Evolutionary conservation across 1,140 invertebrate genomes (phyloP).

Genomic region (Grapholita molesta): DNA sequence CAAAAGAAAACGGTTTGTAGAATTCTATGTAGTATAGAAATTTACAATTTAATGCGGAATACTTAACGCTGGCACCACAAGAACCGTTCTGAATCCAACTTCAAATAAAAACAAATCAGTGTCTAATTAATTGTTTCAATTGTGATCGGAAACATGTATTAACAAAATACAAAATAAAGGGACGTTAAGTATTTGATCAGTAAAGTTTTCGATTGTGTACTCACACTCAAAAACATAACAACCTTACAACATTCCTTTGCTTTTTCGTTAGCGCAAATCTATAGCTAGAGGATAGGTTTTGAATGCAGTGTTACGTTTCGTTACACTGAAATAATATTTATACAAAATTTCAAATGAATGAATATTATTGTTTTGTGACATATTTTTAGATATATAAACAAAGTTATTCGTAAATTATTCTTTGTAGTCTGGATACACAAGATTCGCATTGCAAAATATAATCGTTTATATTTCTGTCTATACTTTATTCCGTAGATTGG

Average conservation of each 20-base stretch:
- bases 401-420: too few relatives aligned
- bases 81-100: neutral
- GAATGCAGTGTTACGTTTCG: neutral
- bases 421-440: neutral
- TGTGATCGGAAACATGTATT: too few relatives aligned
- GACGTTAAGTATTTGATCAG: too few relatives aligned
- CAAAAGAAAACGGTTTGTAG: too few relatives aligned
- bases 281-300: neutral
- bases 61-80: neutral
- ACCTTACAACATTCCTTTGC: too few relatives aligned
- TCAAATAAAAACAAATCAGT: neutral
- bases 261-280: neutral
- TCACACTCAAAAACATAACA: too few relatives aligned
- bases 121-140: neutral
- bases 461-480: neutral
- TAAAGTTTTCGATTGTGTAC: too few relatives aligned
- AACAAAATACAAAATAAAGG: too few relatives aligned
- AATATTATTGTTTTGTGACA: neutral
- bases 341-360: neutral
- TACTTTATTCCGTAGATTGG: slow-evolving; percentile 27
- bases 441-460: neutral
- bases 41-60: neutral
- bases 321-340: neutral
- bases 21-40: neutral
- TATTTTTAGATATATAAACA: too few relatives aligned